phyloP scores from a whole-genome alignment of 2,888 invertebrate genomes.

The Melanotus villosus region DNA sequence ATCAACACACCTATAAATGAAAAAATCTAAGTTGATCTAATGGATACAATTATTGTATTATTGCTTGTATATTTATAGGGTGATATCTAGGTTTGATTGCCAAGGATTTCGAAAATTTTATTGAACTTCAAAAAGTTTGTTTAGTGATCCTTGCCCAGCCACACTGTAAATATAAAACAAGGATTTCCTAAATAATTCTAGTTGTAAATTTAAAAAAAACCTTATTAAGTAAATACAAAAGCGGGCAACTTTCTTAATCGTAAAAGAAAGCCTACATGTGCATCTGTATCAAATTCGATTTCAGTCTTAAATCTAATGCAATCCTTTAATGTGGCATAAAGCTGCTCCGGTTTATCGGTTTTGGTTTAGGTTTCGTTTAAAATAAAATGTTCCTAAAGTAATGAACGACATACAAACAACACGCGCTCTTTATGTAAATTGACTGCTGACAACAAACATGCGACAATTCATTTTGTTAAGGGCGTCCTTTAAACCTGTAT shows the following conservation, averaged over 20 bases:
- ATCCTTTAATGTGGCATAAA: constrained; percentile 11
- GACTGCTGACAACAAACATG: constrained; percentile 29
- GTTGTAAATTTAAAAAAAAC: too few relatives aligned
- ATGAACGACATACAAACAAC: constrained; percentile 26
- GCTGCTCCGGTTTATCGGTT: not conserved
- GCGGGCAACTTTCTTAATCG: too few relatives aligned
- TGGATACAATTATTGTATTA: too few relatives aligned
- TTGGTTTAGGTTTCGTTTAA: not conserved
- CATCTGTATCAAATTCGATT: constrained; percentile 10
- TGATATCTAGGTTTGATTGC: too few relatives aligned
- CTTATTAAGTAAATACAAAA: too few relatives aligned
- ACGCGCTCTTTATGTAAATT: constrained; percentile 30
- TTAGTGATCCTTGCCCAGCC: too few relatives aligned
- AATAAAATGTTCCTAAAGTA: constrained; percentile 17
- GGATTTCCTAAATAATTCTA: not conserved
- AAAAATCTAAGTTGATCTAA: too few relatives aligned
- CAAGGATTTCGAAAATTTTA: too few relatives aligned
- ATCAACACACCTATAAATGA: too few relatives aligned
- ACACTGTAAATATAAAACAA: not conserved
- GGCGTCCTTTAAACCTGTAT: not conserved
- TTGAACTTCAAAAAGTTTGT: too few relatives aligned
- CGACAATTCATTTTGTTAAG: constrained; percentile 17
- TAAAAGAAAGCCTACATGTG: too few relatives aligned
- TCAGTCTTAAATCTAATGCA: not conserved
- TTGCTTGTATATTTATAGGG: too few relatives aligned